Evolutionary conservation across 2,113 vertebrate genomes (phyloP), one percentile per base, ranked within the genome.

Genomic region (Dipodomys spectabilis): DNA sequence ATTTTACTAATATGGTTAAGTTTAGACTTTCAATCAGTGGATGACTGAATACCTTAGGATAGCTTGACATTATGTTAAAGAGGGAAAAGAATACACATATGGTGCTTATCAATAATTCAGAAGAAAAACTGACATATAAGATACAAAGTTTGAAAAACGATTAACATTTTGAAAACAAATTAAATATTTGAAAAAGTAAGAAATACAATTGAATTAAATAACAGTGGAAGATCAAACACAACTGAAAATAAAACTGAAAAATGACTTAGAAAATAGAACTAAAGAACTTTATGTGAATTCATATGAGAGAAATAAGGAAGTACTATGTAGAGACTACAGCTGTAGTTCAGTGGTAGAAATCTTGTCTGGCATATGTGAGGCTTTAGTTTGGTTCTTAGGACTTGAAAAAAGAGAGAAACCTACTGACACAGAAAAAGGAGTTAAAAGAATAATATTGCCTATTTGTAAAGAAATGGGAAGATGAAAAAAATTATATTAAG

Each of bases 161-260:
- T 77, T 91, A 74, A 2, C 4, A 28, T 60, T 82, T 87, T 91
- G 27, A 81, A 88, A 85, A 88, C 7, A 82, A 81, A 77, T 53
- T 2, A 79, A 79, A 73, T 62, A 82, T 39, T 74, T 60, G 87
- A 39, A 69, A 71, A 81, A 85, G 11, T 82, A 74, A 95, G 91
- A 82, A 20, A 65, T 1, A 83, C 20, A 64, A 68, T 67, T 57
- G 53, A 78, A 77, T 15, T 71, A 71, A 44, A 82, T 81, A 19
- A 28, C 12, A 86, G 39, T 53, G 49, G 73, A 30, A 89, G 23
- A 45, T 68, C 60, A 77, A 27, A 86, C 23, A 86, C 9, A 62
- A 44, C 13, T 95, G 45, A 60, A 92, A 92, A 71, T 71, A 71
- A 32, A n/a, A 69, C 13, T 28, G 4, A n/a, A 32, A 30, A 71